Percentiles rank a stretch among this genome's conserved stretches.
These are phyloP conservation scores for Chlamydotis undulata DNA, from an alignment of 2,113 vertebrate genomes.

Conservation along the genomic window DNA sequence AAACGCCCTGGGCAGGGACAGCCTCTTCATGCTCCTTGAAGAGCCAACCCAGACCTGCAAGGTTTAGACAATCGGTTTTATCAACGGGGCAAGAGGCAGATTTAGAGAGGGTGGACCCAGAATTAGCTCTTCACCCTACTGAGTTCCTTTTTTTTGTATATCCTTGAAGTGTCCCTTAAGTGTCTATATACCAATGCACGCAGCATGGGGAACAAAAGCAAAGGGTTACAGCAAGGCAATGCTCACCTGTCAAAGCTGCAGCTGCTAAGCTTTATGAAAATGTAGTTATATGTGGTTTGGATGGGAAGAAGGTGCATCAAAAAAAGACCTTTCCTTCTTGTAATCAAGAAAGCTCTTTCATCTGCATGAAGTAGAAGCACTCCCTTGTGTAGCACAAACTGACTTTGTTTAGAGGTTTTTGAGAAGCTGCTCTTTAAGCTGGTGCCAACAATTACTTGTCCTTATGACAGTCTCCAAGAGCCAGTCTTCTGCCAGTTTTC, in stretches of 20 bases:
- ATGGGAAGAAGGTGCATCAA: neutral
- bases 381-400: neutral
- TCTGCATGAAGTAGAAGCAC: neutral
- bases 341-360: neutral
- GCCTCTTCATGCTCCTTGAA: neutral
- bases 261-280: neutral
- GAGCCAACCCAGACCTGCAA: neutral
- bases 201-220: neutral
- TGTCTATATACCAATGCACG: too few relatives aligned
- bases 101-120: neutral
- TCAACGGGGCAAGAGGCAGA: neutral
- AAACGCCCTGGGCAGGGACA: neutral
- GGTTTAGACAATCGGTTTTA: neutral
- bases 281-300: neutral
- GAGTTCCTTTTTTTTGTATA: neutral
- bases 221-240: neutral
- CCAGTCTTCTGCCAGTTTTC: neutral
- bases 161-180: neutral
- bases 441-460: neutral
- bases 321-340: neutral
- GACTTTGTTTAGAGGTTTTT: neutral
- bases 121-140: neutral
- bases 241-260: neutral
- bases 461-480: neutral
- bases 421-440: neutral